Base-by-base conservation (phyloP, 2,113 vertebrate genomes). In the Thymallus thymallus region DNA sequence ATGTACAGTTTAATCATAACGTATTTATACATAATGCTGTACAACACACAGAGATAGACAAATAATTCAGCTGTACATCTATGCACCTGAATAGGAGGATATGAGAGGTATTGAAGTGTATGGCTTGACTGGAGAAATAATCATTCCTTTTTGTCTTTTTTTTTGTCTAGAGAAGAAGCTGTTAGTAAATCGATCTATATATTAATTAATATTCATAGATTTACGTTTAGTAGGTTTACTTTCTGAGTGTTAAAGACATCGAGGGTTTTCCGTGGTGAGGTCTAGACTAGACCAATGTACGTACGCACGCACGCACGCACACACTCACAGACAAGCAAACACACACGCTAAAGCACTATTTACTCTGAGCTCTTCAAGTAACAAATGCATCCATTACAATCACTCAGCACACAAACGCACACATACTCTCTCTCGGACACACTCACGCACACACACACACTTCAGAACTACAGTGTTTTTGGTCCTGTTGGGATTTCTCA, bases 21-120 rank as follows among this genome's bases (percentile, higher is more conserved):
- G 77, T 82, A 13, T 80, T 82, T 86, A 83, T 76, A 88, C 74
- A 84, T 73, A 74, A 83, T 75, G 81, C 82, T 90, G 85, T 90
- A 90, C 85, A 88, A 26, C 45, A 81, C 78, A 12, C 80, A 76
- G 84, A 77, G 63, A 64, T 87, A 83, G 85, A 88, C 80, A 90
- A 84, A 88, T 80, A 78, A 78, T 80, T 61, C 76, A 73, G 75
- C 90, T 92, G 84, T 91, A 92, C 91, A 92, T 86, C 83, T 89
- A 85, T 89, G 94, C 94, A 95, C 94, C 95, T 94, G 91, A 94
- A 94, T 89, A 91, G 90, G 90, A 94, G 91, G 94, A 88, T 93
- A 91, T 91, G 89, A 93, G 96, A 98, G 96, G 97, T 98, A 97
- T 95, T 94, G 94, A 95, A 93, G 92, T 95, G 94, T 98, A 98